Percentiles rank a stretch among this genome's conserved stretches.
Conservation (phyloP, 2,888 invertebrate genomes). For the Trissonchulus latispiculum region DNA sequence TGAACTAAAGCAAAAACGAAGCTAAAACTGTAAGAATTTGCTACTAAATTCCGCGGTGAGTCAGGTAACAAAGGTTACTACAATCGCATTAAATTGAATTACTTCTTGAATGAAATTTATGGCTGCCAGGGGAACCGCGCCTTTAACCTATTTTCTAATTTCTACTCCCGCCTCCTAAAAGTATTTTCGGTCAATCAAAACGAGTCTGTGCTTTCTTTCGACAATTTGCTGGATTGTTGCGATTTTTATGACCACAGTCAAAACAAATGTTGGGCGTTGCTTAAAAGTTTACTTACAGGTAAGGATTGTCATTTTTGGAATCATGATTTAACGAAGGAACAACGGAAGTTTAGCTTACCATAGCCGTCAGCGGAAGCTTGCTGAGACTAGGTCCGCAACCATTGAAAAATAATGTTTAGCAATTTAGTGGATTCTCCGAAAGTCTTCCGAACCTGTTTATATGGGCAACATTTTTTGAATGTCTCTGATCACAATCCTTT, state of each 20-base stretch:
- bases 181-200: background rate
- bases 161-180: background rate
- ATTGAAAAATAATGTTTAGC: background rate
- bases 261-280: background rate
- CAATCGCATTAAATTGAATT: too few species aligned
- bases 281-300: background rate
- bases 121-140: background rate
- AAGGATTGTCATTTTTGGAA: background rate
- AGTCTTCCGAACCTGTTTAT: background rate
- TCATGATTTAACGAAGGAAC: background rate
- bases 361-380: background rate
- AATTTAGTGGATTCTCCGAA: background rate
- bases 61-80: too few species aligned
- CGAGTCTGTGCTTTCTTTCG: background rate
- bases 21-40: too few species aligned
- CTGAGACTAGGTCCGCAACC: background rate
- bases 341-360: background rate
- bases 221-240: background rate
- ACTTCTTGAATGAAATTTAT: too few species aligned
- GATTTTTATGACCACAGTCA: background rate
- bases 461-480: background rate
- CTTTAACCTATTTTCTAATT: too few species aligned
- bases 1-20: too few species aligned
- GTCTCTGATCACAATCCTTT: conserved; percentile 4
- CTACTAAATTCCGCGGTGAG: too few species aligned